These are phyloP conservation scores for Tetramorium parvispinum DNA, from an alignment of 1,140 invertebrate species.

Conservation along the genomic window DNA sequence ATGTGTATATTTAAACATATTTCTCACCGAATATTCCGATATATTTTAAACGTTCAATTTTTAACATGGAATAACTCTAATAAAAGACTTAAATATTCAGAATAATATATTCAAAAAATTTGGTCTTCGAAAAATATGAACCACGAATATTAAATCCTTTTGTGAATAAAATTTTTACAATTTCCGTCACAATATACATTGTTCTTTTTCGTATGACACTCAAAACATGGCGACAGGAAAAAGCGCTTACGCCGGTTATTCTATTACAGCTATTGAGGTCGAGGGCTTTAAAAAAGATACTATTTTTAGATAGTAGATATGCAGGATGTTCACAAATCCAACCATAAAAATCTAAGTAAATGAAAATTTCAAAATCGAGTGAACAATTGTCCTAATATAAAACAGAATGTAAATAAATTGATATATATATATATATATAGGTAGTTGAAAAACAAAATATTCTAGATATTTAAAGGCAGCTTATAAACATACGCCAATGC, in stretches of 20 bases:
- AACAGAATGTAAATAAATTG: constrained; percentile 4
- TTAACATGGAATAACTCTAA: not conserved
- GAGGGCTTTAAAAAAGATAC: constrained; percentile 16
- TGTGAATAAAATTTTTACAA: constrained; percentile 1
- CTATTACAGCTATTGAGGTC: constrained; percentile 32
- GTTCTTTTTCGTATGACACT: constrained; percentile 2
- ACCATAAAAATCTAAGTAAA: not conserved
- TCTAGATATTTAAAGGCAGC: not conserved
- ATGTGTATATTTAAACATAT: not conserved
- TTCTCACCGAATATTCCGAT: not conserved
- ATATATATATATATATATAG: not conserved
- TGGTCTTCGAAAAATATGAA: not conserved
- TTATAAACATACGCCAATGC: not conserved
- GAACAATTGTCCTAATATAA: not conserved
- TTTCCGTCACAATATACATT: constrained; percentile 1
- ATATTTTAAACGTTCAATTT: not conserved
- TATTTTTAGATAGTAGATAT: constrained; percentile 36
- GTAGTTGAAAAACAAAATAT: not conserved
- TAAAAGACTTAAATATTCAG: not conserved
- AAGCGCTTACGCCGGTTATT: constrained; percentile 28
- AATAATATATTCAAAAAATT: not conserved
- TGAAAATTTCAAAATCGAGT: not conserved
- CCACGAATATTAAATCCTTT: not conserved
- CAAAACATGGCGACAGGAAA: constrained; percentile 20
- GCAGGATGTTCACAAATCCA: not conserved